phyloP scores from a whole-genome alignment of 2,113 vertebrate species.

The Clarias gariepinus region DNA sequence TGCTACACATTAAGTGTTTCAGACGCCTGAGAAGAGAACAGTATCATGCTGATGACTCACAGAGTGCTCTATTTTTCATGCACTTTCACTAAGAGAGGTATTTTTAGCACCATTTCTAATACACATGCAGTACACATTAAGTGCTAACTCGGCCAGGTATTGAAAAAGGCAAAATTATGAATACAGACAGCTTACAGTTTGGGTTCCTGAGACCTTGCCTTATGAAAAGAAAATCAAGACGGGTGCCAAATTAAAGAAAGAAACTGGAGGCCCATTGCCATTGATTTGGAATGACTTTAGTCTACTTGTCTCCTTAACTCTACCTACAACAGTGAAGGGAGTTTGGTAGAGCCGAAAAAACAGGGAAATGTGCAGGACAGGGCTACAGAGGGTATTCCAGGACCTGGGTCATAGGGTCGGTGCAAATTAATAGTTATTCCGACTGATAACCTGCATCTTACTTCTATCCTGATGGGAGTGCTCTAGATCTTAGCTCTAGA shows the following conservation, averaged over 20 bases:
- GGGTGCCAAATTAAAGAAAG: neutral
- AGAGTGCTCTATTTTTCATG: constrained; percentile 44
- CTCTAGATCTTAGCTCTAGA: neutral
- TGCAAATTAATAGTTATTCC: neutral
- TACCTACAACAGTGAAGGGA: neutral
- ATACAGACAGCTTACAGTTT: neutral
- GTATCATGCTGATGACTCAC: constrained; percentile 49
- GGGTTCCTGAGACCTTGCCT: neutral
- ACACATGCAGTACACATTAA: constrained; percentile 9
- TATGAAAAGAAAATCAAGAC: neutral
- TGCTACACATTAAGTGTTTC: constrained; percentile 25
- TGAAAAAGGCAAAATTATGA: neutral
- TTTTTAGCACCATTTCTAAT: constrained; percentile 22
- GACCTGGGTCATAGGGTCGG: neutral
- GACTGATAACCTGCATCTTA: too few species aligned
- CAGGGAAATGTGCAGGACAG: neutral
- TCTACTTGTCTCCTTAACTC: neutral
- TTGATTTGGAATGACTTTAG: neutral
- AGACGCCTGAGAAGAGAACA: constrained; percentile 47
- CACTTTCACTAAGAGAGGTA: neutral
- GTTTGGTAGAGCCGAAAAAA: neutral
- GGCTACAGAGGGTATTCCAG: neutral
- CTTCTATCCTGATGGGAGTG: neutral
- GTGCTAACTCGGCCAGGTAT: neutral
- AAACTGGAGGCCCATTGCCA: neutral